phyloP scores from a whole-genome alignment of 2,113 vertebrate genomes.

The Phaethon lepturus region DNA sequence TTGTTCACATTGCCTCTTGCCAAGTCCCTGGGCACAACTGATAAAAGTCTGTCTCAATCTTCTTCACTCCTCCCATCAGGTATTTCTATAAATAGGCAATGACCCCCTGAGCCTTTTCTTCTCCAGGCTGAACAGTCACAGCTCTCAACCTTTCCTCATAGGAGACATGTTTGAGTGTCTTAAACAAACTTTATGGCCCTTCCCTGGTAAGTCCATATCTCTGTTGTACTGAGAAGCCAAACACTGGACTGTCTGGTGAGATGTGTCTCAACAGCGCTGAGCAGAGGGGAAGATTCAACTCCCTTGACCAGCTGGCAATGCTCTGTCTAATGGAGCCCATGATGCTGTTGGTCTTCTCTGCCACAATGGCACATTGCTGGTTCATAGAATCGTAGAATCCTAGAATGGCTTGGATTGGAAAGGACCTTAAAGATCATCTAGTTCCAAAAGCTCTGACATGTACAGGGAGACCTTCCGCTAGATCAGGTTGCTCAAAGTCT shows the following conservation, averaged over 20 bases:
- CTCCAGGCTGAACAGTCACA: not conserved
- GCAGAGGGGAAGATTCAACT: not conserved
- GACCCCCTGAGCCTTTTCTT: not conserved
- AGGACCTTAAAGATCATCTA: no score
- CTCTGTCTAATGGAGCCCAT: not conserved
- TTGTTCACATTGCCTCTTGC: not conserved
- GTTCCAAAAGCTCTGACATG: not conserved
- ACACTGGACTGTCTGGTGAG: not conserved
- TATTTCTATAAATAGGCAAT: not conserved
- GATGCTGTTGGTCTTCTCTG: not conserved
- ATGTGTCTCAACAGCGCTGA: not conserved
- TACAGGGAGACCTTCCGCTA: not conserved
- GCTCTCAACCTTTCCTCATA: not conserved
- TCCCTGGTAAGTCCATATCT: not conserved
- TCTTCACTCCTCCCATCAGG: not conserved
- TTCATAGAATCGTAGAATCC: not conserved
- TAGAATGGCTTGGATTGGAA: not conserved
- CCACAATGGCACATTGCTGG: not conserved
- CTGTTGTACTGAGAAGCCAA: not conserved
- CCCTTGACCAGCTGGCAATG: rapidly evolving
- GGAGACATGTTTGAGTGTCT: not conserved
- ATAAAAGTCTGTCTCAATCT: not conserved
- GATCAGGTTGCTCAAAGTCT: not conserved
- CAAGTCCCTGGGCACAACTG: not conserved
- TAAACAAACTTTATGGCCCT: not conserved